Conservation (phyloP, 2,113 vertebrate species). For the Chionomys nivalis region DNA sequence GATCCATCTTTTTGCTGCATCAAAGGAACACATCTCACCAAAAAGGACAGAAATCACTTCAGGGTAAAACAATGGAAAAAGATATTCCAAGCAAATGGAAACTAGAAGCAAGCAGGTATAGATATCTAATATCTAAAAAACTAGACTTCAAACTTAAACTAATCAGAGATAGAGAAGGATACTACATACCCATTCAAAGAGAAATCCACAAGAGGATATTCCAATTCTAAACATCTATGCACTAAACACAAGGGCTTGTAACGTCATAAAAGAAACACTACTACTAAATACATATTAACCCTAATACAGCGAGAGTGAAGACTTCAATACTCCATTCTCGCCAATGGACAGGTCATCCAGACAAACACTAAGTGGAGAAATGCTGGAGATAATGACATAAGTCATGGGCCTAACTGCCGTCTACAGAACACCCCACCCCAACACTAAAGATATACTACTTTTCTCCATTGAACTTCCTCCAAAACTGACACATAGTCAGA, state of each 20-base stretch:
- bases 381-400: background rate
- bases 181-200: background rate
- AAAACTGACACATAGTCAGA: background rate
- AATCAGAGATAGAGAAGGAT: background rate
- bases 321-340: background rate
- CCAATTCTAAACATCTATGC: background rate
- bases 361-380: background rate
- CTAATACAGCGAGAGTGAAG: background rate
- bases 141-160: background rate
- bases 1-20: background rate
- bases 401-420: background rate
- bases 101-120: background rate
- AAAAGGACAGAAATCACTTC: background rate
- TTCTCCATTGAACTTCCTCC: background rate
- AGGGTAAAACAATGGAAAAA: background rate
- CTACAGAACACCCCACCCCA: background rate
- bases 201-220: background rate
- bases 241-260: background rate
- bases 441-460: background rate
- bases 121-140: background rate
- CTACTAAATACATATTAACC: background rate
- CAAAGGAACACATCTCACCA: background rate
- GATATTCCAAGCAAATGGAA: background rate
- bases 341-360: background rate
- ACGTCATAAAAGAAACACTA: background rate